Conservation (phyloP, 2,797 vertebrate genomes). For the Diceros bicornis region DNA sequence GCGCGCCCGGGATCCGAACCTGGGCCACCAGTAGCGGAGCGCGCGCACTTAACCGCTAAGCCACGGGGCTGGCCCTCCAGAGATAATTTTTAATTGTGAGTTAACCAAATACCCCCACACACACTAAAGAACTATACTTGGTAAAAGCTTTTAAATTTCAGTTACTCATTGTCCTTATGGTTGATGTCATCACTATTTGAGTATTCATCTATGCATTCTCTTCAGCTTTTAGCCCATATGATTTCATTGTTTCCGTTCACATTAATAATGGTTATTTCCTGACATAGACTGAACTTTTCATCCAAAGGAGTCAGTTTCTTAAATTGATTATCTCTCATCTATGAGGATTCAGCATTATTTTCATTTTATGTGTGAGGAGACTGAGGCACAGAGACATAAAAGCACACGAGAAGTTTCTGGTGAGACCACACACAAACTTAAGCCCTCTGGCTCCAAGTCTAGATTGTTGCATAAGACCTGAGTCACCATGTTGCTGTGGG, state of each 20-base stretch:
- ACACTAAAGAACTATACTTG: neutral
- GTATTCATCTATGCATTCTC: constrained; percentile 4
- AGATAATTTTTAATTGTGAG: constrained; percentile 4
- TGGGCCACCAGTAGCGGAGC: too few species aligned
- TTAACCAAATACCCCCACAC: neutral
- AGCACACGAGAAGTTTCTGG: neutral
- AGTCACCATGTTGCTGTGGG: neutral
- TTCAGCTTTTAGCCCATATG: constrained; percentile 46
- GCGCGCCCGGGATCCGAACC: too few species aligned
- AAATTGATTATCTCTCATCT: constrained; percentile 46
- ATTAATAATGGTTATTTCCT: constrained; percentile 59
- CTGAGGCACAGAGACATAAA: constrained; percentile 25
- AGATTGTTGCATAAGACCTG: neutral
- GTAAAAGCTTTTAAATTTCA: neutral
- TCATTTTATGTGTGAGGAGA: neutral
- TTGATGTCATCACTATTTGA: constrained; percentile 26
- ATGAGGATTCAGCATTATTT: neutral
- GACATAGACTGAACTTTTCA: constrained; percentile 56
- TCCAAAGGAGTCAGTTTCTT: constrained; percentile 59
- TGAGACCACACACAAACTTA: neutral
- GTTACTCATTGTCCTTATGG: neutral
- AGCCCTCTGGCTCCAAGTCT: neutral
- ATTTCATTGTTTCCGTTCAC: constrained; percentile 55
- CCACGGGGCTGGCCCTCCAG: too few species aligned
- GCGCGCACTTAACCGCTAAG: too few species aligned